phyloP scores from a whole-genome alignment of 2,113 vertebrate species.

The Saccopteryx leptura region DNA sequence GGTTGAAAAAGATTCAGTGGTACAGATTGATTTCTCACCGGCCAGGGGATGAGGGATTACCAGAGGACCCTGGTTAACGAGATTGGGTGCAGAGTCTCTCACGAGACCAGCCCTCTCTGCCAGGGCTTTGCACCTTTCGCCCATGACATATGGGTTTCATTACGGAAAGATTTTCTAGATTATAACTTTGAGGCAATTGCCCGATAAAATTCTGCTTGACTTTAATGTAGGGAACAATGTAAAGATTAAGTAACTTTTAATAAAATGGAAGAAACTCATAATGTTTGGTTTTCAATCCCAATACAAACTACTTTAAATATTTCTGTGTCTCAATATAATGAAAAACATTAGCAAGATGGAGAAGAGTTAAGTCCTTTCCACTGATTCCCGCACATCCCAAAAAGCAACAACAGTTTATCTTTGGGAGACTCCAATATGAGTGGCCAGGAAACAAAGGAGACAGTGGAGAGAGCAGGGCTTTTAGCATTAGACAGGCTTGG shows the following conservation, averaged over 20 bases:
- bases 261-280: slow-evolving; percentile 88
- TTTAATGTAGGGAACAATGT: slow-evolving; percentile 89
- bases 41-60: slow-evolving; percentile 91
- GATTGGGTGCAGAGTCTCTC: slow-evolving; percentile 90
- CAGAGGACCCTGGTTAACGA: slow-evolving; percentile 90
- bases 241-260: slow-evolving; percentile 91
- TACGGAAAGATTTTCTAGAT: slow-evolving; percentile 90
- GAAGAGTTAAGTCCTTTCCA: slow-evolving; percentile 17
- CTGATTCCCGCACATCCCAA: not conserved
- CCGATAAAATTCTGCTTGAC: slow-evolving; percentile 87
- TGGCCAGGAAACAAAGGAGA: slow-evolving; percentile 40
- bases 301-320: slow-evolving; percentile 84
- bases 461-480: not conserved
- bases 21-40: slow-evolving; percentile 91
- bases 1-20: slow-evolving; percentile 89
- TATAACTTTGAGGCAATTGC: slow-evolving; percentile 90
- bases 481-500: not conserved
- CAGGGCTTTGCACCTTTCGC: slow-evolving; percentile 89
- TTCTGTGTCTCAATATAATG: slow-evolving; percentile 84
- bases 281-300: slow-evolving; percentile 83
- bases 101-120: slow-evolving; percentile 89
- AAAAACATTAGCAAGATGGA: slow-evolving; percentile 75
- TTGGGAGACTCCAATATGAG: not conserved
- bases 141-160: slow-evolving; percentile 92
- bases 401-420: slow-evolving; percentile 15